Evolutionary conservation across 2,113 vertebrate species (phyloP), one percentile per base, ranked within the genome.

Genomic region (Laterallus jamaicensis): DNA sequence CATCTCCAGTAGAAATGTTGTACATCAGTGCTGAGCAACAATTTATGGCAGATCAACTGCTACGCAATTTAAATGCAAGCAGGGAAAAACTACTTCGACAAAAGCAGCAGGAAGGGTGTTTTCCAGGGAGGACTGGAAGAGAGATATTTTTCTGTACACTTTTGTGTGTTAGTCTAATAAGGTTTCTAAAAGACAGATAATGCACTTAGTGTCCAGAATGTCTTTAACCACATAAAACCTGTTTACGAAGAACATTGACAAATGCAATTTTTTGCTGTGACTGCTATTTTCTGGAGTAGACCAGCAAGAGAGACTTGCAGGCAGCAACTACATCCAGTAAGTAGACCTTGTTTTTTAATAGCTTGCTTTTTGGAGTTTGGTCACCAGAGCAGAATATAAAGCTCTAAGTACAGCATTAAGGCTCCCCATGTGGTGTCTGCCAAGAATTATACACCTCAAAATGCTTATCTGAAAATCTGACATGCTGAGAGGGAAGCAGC

Each of bases 361-460:
- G 44, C 37, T 91, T 78, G 22, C 32, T 75, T 92, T 88, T 77
- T 82, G 70, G 78, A 94, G 74, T 88, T 80, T 67, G n/a, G 19
- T 93, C 59, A 92, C 44, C 60, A 92, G 70, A 58, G 20, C 49
- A 91, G 80, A 68, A 85, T 85, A 50, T 62, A 59, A 67, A 93
- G 93, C 83, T 95, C 64, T 82, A 95, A 95, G 68, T 95, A 83
- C 35, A 80, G 42, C 35, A 64, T 95, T 95, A 95, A 97, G 94
- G 55, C 55, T 92, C 16, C 26, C 14, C 28, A 40, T 5, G 21
- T 68, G 29, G 21, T 47, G 21, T 31, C 68, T 89, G 69, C 28
- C 77, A 56, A 83, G 77, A 75, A 86, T 44, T 69, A 52, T 12
- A 63, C 31, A 60, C 15, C 76, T 88, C 56, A 59, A 66, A 86